Percentiles rank a stretch among this genome's conserved stretches.
Conservation (phyloP, 2,113 vertebrate species). For the Rhagologus leucostigma region DNA sequence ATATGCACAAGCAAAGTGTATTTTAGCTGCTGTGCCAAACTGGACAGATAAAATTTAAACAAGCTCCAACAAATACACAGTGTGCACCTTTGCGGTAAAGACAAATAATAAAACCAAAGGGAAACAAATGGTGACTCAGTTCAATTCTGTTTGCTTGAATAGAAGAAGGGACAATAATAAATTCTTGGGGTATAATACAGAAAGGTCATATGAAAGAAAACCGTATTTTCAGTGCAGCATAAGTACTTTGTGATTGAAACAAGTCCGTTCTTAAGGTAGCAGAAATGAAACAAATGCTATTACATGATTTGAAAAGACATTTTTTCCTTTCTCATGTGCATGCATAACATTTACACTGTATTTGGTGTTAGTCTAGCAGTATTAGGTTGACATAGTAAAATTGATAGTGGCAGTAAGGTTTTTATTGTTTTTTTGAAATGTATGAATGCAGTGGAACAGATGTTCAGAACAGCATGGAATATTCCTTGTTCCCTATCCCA, state of each 20-base stretch:
- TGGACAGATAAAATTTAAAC: neutral
- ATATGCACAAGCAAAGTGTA: neutral
- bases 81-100: neutral
- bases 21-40: neutral
- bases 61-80: neutral
- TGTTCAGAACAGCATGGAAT: slow-evolving; percentile 29
- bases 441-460: neutral
- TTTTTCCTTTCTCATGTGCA: neutral
- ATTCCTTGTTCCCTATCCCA: neutral
- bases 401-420: neutral
- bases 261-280: neutral
- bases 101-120: neutral
- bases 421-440: neutral
- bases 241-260: neutral
- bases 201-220: neutral
- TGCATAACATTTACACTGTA: neutral
- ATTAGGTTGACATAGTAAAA: neutral
- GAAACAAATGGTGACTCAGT: neutral
- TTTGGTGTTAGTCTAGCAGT: neutral
- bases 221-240: neutral
- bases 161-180: neutral
- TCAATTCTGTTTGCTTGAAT: neutral
- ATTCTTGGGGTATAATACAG: neutral
- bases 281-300: neutral
- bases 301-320: neutral